These are phyloP conservation scores for Cladopsammia gracilis DNA, from an alignment of 64 coral and sea anemone species.

Conservation along the genomic window DNA sequence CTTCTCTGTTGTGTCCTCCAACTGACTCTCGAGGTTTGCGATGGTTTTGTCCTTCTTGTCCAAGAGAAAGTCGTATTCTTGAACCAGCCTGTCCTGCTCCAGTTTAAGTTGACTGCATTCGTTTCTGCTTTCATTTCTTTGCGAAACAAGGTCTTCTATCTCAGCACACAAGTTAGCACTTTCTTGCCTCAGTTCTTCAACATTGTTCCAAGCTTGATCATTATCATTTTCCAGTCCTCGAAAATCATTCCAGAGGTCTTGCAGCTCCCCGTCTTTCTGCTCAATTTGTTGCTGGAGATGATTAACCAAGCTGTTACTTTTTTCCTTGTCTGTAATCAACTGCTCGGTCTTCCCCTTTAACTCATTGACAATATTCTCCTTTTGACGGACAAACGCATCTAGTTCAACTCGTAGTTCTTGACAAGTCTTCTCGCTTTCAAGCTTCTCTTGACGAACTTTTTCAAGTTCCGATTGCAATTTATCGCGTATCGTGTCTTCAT, in stretches of 20 bases:
- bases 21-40: background rate
- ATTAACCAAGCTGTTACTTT: background rate
- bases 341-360: slow-evolving; percentile 50
- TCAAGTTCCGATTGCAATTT: slow-evolving; percentile 43
- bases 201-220: slow-evolving; percentile 28
- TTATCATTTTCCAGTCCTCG: slow-evolving; percentile 17
- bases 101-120: background rate
- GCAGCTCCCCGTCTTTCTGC: background rate
- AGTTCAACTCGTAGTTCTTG: slow-evolving; percentile 68
- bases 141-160: background rate
- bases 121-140: background rate
- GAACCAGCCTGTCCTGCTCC: background rate
- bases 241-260: background rate
- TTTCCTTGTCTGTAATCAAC: slow-evolving; percentile 38
- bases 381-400: slow-evolving; percentile 59
- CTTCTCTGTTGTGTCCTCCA: slow-evolving; percentile 17
- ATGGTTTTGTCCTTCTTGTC: slow-evolving; percentile 11
- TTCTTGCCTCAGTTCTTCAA: slow-evolving; percentile 10
- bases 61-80: background rate
- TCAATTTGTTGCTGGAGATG: background rate
- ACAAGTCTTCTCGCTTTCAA: slow-evolving; percentile 56
- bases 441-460: slow-evolving; percentile 56
- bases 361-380: slow-evolving; percentile 58
- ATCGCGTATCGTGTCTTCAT: slow-evolving; percentile 32
- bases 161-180: background rate